Percentiles rank a stretch among this genome's conserved stretches.
These are phyloP conservation scores for Clarias gariepinus DNA, from an alignment of 2,113 vertebrate genomes.

Conservation along the genomic window DNA sequence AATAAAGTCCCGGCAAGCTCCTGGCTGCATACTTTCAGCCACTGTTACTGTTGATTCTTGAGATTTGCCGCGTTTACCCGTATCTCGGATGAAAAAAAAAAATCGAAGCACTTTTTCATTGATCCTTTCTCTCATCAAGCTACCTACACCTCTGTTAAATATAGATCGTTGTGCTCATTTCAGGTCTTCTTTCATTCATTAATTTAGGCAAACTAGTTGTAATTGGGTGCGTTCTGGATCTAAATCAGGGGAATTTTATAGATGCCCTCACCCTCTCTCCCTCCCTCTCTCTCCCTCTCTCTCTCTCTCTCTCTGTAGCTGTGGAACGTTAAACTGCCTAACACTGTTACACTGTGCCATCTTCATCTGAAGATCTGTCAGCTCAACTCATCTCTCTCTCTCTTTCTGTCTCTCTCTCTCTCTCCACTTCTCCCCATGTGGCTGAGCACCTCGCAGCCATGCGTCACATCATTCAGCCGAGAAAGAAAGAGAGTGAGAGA, in stretches of 20 bases:
- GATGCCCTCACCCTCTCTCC: no score
- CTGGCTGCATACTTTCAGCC: not conserved
- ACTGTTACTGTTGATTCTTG: conserved; percentile 1
- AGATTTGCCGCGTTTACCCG: not conserved
- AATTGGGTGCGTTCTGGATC: not conserved
- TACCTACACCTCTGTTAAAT: not conserved
- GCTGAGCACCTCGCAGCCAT: conserved; percentile 41
- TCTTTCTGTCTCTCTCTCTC: conserved; percentile 20
- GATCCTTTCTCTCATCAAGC: not conserved
- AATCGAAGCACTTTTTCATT: not conserved
- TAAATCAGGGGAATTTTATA: not conserved
- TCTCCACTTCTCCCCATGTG: not conserved
- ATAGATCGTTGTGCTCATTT: not conserved
- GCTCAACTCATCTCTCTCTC: conserved; percentile 15
- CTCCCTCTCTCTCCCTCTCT: not conserved
- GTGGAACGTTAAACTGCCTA: conserved; percentile 32
- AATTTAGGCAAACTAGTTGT: not conserved
- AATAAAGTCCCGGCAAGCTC: not conserved
- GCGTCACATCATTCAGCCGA: conserved; percentile 40
- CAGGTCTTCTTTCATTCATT: not conserved
- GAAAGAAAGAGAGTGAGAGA: conserved; percentile 21
- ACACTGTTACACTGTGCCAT: conserved; percentile 40
- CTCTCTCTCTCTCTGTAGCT: not conserved
- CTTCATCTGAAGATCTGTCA: conserved; percentile 46
- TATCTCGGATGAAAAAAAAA: not conserved